A percentile compares a stretch with the other conserved stretches of the same genome.
Evolutionary conservation across 2,888 invertebrate species (phyloP).

Genomic region (Thelaira solivaga): DNA sequence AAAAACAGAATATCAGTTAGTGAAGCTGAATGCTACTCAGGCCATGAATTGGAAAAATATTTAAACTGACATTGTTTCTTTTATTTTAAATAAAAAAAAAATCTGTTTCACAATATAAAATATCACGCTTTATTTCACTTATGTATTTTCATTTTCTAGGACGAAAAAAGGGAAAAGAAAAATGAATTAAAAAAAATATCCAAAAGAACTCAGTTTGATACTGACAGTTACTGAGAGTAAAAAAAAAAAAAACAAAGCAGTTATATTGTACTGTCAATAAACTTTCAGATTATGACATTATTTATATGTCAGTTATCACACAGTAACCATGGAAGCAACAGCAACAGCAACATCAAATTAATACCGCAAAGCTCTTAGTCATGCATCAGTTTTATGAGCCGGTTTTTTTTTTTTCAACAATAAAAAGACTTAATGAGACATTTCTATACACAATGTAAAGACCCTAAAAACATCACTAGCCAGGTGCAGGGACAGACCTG

Average conservation of each 20-base stretch:
- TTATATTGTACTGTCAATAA: conserved; percentile 66
- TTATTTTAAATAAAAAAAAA: background rate
- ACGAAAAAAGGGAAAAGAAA: conserved; percentile 8
- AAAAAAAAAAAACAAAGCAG: conserved; percentile 54
- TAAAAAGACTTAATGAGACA: conserved; percentile 63
- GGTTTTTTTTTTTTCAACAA: conserved; percentile 58
- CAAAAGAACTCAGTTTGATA: conserved; percentile 48
- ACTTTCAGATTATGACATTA: conserved; percentile 68
- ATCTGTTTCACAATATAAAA: conserved; percentile 36
- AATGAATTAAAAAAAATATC: conserved; percentile 33
- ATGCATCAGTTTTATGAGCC: conserved; percentile 48
- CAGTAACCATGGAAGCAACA: conserved; percentile 16
- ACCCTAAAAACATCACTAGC: too few species aligned
- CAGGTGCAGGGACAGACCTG: too few species aligned
- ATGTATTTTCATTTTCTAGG: conserved; percentile 10
- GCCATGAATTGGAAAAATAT: conserved; percentile 28
- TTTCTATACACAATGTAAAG: conserved; percentile 8
- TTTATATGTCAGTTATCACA: conserved; percentile 65
- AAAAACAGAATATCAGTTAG: background rate
- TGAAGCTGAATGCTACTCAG: conserved; percentile 2
- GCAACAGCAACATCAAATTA: background rate
- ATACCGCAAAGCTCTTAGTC: conserved; percentile 32
- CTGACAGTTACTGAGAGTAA: conserved; percentile 59
- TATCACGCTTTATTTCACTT: conserved; percentile 54
- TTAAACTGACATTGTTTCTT: conserved; percentile 35